Evolutionary conservation across 2,113 vertebrate genomes (phyloP).

Genomic region (Thunnus maccoyii): DNA sequence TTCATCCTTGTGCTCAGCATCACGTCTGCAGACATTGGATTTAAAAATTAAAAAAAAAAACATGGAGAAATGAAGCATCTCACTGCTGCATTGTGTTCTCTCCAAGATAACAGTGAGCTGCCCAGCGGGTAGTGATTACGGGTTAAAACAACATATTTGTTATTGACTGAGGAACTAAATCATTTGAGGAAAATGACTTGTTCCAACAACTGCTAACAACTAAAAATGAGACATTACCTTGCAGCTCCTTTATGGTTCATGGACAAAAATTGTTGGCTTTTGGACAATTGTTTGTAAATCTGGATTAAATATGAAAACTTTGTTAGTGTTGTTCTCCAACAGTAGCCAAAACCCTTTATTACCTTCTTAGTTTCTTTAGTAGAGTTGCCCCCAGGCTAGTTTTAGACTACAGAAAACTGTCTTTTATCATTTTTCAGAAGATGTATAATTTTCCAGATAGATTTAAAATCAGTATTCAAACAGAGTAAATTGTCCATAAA

Average conservation of each 20-base stretch:
- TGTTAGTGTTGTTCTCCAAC: background rate
- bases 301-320: background rate
- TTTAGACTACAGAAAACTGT: background rate
- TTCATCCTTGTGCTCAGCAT: background rate
- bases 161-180: background rate
- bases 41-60: background rate
- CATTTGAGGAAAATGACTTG: background rate
- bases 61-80: background rate
- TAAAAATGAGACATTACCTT: background rate
- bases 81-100: background rate
- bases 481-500: background rate
- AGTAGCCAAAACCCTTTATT: background rate
- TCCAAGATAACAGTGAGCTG: background rate
- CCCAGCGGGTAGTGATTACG: background rate
- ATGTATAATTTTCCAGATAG: background rate
- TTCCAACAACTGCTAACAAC: background rate
- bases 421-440: background rate
- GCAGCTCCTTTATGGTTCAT: background rate
- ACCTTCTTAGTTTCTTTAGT: background rate
- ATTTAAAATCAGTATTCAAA: constrained; percentile 18
- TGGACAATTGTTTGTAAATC: background rate
- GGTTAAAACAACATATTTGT: background rate
- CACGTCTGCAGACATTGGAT: constrained; percentile 5
- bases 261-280: background rate
- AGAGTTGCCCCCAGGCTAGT: background rate